Conservation (phyloP, 1,140 invertebrate species). For the Drosophila burlai region DNA sequence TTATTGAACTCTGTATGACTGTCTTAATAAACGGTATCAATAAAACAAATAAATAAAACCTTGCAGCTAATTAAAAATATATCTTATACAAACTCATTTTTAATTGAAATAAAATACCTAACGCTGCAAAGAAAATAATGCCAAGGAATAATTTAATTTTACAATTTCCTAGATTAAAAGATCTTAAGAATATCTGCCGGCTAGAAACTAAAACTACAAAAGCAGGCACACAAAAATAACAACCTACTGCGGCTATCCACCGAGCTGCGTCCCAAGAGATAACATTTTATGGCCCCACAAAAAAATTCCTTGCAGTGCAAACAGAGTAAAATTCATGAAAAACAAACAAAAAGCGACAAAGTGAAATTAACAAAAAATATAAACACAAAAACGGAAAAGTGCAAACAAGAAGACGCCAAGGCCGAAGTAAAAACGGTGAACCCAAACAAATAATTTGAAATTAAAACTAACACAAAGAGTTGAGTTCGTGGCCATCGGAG, state of each 20-base stretch:
- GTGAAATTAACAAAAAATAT: conserved; percentile 50
- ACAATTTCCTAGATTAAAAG: not conserved
- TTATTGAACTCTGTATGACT: too few relatives aligned
- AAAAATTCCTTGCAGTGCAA: conserved; percentile 37
- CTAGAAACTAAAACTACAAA: not conserved
- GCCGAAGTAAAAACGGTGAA: conserved; percentile 28
- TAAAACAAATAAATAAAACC: not conserved
- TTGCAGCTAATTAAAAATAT: too few relatives aligned
- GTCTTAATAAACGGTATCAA: not conserved
- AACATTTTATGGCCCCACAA: conserved; percentile 26
- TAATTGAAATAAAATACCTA: not conserved
- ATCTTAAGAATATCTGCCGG: not conserved
- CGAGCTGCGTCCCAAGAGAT: conserved; percentile 20
- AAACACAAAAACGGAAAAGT: conserved; percentile 34
- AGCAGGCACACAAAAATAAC: not conserved
- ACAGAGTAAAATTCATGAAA: conserved; percentile 61
- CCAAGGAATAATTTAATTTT: not conserved
- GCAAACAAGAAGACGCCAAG: conserved; percentile 40
- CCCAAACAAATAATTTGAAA: conserved; percentile 71
- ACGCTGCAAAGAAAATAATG: not conserved
- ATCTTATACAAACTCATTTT: not conserved
- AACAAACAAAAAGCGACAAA: conserved; percentile 38
- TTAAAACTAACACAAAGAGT: conserved; percentile 51
- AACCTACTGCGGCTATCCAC: not conserved
- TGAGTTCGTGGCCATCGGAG: not conserved